phyloP scores from a whole-genome alignment of 2,113 vertebrate species.

The Lucifuga dentata region DNA sequence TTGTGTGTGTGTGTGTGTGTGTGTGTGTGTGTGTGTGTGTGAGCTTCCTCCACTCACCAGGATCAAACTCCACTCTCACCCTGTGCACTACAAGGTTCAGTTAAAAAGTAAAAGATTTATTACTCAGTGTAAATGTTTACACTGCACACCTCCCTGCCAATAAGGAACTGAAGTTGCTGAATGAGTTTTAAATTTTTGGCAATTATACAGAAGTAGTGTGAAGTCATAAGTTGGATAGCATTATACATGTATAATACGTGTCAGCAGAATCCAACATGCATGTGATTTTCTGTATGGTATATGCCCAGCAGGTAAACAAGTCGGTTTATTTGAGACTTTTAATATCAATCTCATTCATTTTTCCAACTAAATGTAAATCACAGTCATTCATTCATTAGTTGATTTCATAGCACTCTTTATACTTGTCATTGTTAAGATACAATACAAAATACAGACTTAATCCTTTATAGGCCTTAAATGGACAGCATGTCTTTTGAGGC shows the following conservation, averaged over 20 bases:
- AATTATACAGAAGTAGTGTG: too few relatives aligned
- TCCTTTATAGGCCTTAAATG: too few relatives aligned
- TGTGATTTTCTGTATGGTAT: too few relatives aligned
- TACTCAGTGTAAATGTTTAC: conserved; percentile 43
- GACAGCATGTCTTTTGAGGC: too few relatives aligned
- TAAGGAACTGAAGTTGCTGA: conserved; percentile 3
- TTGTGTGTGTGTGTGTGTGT: too few relatives aligned
- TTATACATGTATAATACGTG: too few relatives aligned
- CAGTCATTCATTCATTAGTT: conserved; percentile 16
- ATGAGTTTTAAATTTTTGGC: background rate
- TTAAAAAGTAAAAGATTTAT: conserved; percentile 80
- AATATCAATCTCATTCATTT: background rate
- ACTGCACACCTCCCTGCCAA: conserved; percentile 23
- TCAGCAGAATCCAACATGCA: too few relatives aligned
- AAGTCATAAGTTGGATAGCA: too few relatives aligned
- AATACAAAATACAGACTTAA: too few relatives aligned
- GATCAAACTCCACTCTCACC: conserved; percentile 81
- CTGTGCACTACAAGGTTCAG: conserved; percentile 37
- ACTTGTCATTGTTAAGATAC: too few relatives aligned
- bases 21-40: background rate
- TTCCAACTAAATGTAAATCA: conserved; percentile 5
- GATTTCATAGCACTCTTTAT: conserved; percentile 41
- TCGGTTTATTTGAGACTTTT: too few relatives aligned
- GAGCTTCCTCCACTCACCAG: conserved; percentile 27
- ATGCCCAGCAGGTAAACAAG: too few relatives aligned